These are phyloP conservation scores for Micrastur ruficollis DNA, from an alignment of 2,797 vertebrate species.

Conservation along the genomic window DNA sequence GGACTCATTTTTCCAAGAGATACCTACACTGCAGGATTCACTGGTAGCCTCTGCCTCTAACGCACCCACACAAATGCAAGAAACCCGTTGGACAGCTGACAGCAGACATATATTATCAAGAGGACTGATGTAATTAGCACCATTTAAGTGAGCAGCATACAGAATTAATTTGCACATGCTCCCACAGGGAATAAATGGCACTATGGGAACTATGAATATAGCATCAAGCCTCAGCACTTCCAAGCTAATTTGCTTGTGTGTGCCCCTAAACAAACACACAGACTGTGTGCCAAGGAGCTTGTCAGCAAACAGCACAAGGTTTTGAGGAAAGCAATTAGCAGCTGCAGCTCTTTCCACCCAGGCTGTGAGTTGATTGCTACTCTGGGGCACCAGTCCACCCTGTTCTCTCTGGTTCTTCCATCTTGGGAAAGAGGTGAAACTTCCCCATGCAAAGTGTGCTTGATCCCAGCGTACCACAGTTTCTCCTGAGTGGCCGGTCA, in stretches of 20 bases:
- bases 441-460: neutral
- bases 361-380: neutral
- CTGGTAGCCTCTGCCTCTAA: neutral
- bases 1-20: neutral
- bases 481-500: neutral
- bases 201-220: constrained; percentile 15
- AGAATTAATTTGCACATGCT: constrained; percentile 62
- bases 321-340: constrained; percentile 54
- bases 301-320: neutral
- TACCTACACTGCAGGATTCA: neutral
- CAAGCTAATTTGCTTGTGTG: constrained; percentile 40
- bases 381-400: neutral
- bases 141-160: constrained; percentile 50
- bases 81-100: neutral
- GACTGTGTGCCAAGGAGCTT: constrained; percentile 46
- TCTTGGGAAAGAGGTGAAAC: neutral
- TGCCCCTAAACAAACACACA: constrained; percentile 36
- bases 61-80: neutral
- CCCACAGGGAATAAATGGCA: constrained; percentile 39
- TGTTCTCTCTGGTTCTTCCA: neutral
- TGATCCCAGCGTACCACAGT: neutral
- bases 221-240: constrained; percentile 5
- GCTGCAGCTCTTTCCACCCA: neutral
- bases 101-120: neutral
- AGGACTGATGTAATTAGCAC: constrained; percentile 43